These are phyloP conservation scores for Odontocerum albicorne DNA, from an alignment of 2,888 invertebrate species.

Conservation along the genomic window DNA sequence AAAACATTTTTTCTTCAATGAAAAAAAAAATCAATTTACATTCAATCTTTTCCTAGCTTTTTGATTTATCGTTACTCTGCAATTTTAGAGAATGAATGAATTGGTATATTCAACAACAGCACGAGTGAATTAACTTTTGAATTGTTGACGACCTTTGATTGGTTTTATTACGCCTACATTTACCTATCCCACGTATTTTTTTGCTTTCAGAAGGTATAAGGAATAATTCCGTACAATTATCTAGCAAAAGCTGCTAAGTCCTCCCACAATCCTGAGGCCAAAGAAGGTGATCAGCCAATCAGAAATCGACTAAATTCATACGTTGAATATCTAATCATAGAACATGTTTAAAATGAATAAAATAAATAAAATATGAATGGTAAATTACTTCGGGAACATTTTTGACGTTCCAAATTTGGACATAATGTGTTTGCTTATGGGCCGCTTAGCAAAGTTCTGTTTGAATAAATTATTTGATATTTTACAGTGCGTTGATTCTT, in stretches of 20 bases:
- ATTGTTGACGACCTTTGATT: slow-evolving; percentile 34
- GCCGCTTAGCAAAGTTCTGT: no score
- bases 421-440: not conserved
- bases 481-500: no score
- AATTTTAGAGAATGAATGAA: no score
- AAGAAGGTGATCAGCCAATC: slow-evolving; percentile 30
- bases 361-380: slow-evolving; percentile 23
- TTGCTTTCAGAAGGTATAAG: slow-evolving; percentile 20
- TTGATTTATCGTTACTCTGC: no score
- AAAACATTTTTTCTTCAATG: no score
- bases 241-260: slow-evolving; percentile 25
- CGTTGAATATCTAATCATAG: no score
- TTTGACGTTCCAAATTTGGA: slow-evolving; percentile 3
- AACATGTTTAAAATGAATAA: no score
- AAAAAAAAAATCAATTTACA: no score
- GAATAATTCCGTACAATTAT: slow-evolving; percentile 34
- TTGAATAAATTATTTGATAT: no score
- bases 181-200: slow-evolving; percentile 24
- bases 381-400: no score
- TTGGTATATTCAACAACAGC: slow-evolving; percentile 10
- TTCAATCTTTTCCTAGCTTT: no score
- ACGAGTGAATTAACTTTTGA: slow-evolving; percentile 23
- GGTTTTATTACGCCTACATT: slow-evolving; percentile 30
- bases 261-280: slow-evolving; percentile 26
- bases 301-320: no score